Percentiles rank a stretch among this genome's conserved stretches.
Evolutionary conservation across 1,140 invertebrate genomes (phyloP).

Genomic region (Drosophila tristis): DNA sequence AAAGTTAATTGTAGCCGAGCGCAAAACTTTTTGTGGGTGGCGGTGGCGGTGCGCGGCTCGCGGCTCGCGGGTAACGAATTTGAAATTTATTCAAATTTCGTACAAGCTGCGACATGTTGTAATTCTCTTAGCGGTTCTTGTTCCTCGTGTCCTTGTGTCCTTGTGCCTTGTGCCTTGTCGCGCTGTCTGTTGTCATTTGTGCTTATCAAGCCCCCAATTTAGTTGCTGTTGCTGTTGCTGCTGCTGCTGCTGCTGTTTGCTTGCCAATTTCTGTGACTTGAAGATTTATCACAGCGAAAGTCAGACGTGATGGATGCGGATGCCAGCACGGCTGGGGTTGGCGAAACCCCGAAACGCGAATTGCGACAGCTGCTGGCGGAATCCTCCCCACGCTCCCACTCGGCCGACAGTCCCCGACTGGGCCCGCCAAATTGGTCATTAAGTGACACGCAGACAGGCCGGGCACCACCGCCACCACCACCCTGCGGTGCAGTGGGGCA

Average conservation of each 20-base stretch:
- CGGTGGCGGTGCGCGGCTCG: not conserved
- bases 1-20: constrained; percentile 82
- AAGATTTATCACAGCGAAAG: constrained; percentile 52
- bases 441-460: constrained; percentile 55
- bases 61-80: constrained; percentile 49
- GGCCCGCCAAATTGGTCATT: constrained; percentile 76
- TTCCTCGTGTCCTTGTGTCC: not conserved
- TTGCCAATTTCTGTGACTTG: constrained; percentile 59
- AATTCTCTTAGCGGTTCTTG: constrained; percentile 60
- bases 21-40: constrained; percentile 47
- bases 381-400: not conserved
- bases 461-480: not conserved
- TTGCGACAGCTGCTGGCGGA: constrained; percentile 62
- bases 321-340: not conserved
- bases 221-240: constrained; percentile 15
- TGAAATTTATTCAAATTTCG: constrained; percentile 77
- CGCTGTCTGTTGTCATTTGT: constrained; percentile 36
- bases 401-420: not conserved
- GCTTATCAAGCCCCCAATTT: constrained; percentile 24
- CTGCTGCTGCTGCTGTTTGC: constrained; percentile 51
- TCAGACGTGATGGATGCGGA: constrained; percentile 44
- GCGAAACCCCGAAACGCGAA: constrained; percentile 55
- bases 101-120: constrained; percentile 77
- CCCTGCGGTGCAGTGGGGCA: not conserved
- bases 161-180: constrained; percentile 21